phyloP scores from a whole-genome alignment of 1,140 invertebrate species.

The Nylanderia fulva region DNA sequence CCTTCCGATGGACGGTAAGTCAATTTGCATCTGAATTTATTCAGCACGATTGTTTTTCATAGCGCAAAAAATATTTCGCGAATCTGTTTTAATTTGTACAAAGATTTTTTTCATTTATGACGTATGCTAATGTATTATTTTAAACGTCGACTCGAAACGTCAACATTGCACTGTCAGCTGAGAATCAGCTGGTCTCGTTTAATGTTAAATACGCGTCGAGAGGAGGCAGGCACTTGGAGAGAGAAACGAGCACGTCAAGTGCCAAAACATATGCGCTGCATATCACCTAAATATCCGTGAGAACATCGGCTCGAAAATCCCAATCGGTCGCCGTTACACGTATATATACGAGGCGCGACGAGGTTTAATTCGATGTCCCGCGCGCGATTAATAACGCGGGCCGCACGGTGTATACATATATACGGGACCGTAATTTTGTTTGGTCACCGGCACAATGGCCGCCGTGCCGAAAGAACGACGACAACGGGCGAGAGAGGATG shows the following conservation, averaged over 20 bases:
- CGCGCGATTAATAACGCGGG: slow-evolving; percentile 53
- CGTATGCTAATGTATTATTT: slow-evolving; percentile 15
- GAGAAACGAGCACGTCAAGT: background rate
- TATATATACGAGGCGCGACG: background rate
- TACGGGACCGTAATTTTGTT: slow-evolving; percentile 48
- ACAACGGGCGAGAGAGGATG: slow-evolving; percentile 44
- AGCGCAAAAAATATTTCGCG: background rate
- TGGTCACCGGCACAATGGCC: slow-evolving; percentile 55
- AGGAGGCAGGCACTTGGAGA: background rate
- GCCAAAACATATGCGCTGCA: background rate
- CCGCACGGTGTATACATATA: background rate
- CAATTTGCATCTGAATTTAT: background rate
- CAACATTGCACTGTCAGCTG: too few species aligned
- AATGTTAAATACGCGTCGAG: slow-evolving; percentile 18
- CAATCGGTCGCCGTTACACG: slow-evolving; percentile 37
- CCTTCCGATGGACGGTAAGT: slow-evolving; percentile 96
- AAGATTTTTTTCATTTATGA: background rate
- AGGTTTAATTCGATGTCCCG: slow-evolving; percentile 53
- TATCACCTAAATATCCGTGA: slow-evolving; percentile 57
- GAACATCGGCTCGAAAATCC: slow-evolving; percentile 50
- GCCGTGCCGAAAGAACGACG: slow-evolving; percentile 1
- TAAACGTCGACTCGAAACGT: background rate
- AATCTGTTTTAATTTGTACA: background rate
- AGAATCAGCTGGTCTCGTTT: background rate
- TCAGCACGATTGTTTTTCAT: background rate